Evolutionary conservation across 2,797 vertebrate species (phyloP).

Genomic region (Sebastes aleutianus): DNA sequence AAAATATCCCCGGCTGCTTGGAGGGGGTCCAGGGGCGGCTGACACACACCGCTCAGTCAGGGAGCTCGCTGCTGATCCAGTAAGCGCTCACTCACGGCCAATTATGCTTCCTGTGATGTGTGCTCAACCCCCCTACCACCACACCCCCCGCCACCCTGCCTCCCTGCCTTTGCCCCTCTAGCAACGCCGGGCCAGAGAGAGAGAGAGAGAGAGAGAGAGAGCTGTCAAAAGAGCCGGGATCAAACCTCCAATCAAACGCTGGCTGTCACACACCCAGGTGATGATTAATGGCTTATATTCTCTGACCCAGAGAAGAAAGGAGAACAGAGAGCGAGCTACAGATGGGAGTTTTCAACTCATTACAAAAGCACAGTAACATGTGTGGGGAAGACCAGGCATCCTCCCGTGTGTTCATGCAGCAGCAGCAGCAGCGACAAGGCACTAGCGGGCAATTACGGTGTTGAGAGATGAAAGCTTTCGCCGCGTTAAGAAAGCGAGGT

Average conservation of each 20-base stretch:
- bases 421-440: slow-evolving; percentile 21
- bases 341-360: slow-evolving; percentile 79
- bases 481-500: slow-evolving; percentile 31
- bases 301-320: slow-evolving; percentile 77
- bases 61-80: slow-evolving; percentile 70
- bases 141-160: not conserved
- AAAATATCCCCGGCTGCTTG: slow-evolving; percentile 77
- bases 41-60: slow-evolving; percentile 73
- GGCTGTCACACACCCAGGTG: slow-evolving; percentile 77
- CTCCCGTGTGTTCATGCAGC: slow-evolving; percentile 34
- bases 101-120: slow-evolving; percentile 79
- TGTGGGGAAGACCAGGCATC: slow-evolving; percentile 67
- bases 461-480: slow-evolving; percentile 68
- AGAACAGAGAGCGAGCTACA: slow-evolving; percentile 63
- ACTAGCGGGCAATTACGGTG: slow-evolving; percentile 54
- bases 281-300: slow-evolving; percentile 86
- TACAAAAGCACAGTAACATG: slow-evolving; percentile 74
- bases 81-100: slow-evolving; percentile 76
- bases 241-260: slow-evolving; percentile 75
- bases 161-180: slow-evolving; percentile 65
- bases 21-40: slow-evolving; percentile 67
- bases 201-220: slow-evolving; percentile 65
- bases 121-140: slow-evolving; percentile 21
- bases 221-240: slow-evolving; percentile 72
- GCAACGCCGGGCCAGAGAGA: slow-evolving; percentile 48